phyloP scores from a whole-genome alignment of 2,888 invertebrate species.

The Theretra japonica region DNA sequence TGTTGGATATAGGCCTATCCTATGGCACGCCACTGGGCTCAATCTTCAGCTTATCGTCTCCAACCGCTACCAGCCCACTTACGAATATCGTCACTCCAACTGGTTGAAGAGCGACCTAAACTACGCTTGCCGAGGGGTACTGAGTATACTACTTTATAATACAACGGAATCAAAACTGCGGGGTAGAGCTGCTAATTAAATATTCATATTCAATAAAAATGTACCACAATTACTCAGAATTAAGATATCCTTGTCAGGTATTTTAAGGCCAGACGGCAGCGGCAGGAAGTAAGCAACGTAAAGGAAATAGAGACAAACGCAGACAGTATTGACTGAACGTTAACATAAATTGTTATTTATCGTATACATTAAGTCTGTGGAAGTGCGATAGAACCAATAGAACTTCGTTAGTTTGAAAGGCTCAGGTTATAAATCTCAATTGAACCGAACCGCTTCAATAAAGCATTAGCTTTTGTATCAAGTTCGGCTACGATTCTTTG shows the following conservation, averaged over 20 bases:
- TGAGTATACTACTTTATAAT: too few species aligned
- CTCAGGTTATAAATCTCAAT: conserved; percentile 62
- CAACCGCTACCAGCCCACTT: too few species aligned
- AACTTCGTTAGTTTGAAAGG: conserved; percentile 64
- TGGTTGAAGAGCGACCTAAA: too few species aligned
- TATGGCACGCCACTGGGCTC: too few species aligned
- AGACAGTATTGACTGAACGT: conserved; percentile 49
- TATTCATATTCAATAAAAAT: too few species aligned
- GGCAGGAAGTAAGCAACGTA: neutral
- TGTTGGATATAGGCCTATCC: too few species aligned
- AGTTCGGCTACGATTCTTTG: conserved; percentile 33
- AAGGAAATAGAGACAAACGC: conserved; percentile 29
- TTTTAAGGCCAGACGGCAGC: neutral
- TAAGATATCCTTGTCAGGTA: neutral
- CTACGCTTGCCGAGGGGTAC: too few species aligned
- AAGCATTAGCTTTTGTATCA: conserved; percentile 54
- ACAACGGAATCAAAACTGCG: too few species aligned
- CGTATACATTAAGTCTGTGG: conserved; percentile 53
- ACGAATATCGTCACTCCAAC: too few species aligned
- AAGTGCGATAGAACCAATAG: conserved; percentile 60
- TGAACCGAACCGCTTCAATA: conserved; percentile 56
- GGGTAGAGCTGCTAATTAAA: too few species aligned
- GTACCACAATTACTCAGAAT: too few species aligned
- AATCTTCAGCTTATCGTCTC: too few species aligned
- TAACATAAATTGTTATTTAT: conserved; percentile 59